Evolutionary conservation across 1,140 invertebrate species (phyloP), one percentile per base, ranked within the genome.

Genomic region (Manduca sexta): DNA sequence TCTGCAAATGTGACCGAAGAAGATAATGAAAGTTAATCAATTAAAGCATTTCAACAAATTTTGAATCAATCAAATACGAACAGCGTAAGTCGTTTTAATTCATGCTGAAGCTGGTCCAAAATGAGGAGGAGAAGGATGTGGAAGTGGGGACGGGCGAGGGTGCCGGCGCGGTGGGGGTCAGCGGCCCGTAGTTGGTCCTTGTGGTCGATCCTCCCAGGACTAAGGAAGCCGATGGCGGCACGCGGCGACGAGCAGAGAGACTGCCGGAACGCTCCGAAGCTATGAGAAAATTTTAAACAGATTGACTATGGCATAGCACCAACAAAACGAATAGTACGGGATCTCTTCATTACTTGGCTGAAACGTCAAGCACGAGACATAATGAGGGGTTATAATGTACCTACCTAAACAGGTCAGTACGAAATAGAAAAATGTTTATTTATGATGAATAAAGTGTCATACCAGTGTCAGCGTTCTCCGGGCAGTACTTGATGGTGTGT

Each of bases 401-500:
- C n/a, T n/a, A n/a, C n/a, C n/a, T n/a, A n/a, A n/a, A n/a, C n/a
- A n/a, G n/a, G n/a, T n/a, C n/a, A n/a, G n/a, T n/a, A n/a, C n/a
- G n/a, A n/a, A n/a, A n/a, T n/a, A n/a, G n/a, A n/a, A n/a, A n/a
- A n/a, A n/a, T n/a, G n/a, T n/a, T n/a, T n/a, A n/a, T n/a, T n/a
- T n/a, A n/a, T n/a, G n/a, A n/a, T n/a, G n/a, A n/a, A n/a, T n/a
- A n/a, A n/a, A n/a, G n/a, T 18, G 14, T 44, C 34, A 45, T 49
- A 74, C 77, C 73, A 13, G 54, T 37, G 3, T 79, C 71, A 0
- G 49, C 35, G 17, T 87, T 87, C 43, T 87, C 69, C 1, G 92
- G 92, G 69, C 93, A 79, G 44, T 80, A 94, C 53, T 92, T 93
- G 29, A 93, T 82, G 0, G 94, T 95, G 69, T 95, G 94, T 1